Evolutionary conservation across 2,888 invertebrate species (phyloP).

Genomic region (Acrobasis suavella): DNA sequence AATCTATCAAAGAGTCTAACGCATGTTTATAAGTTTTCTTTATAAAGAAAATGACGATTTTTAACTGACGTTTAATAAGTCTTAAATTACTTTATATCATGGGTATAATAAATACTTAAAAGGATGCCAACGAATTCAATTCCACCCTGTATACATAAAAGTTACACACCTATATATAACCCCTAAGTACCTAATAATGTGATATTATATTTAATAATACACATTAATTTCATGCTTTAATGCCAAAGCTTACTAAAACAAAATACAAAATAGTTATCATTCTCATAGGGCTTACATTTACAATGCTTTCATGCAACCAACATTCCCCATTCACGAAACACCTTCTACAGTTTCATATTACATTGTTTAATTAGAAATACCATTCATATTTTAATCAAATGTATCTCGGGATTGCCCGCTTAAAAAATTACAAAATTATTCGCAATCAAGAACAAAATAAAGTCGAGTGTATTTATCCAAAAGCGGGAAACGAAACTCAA

Average conservation of each 20-base stretch:
- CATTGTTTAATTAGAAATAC: constrained; percentile 28
- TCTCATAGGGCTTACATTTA: background rate
- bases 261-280: constrained; percentile 2
- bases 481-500: constrained; percentile 59
- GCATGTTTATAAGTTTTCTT: too few relatives aligned
- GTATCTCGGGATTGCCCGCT: constrained; percentile 30
- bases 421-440: constrained; percentile 47
- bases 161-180: too few relatives aligned
- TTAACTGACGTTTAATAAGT: too few relatives aligned
- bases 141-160: too few relatives aligned
- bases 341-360: constrained; percentile 5
- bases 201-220: too few relatives aligned
- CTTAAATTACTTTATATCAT: too few relatives aligned
- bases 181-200: too few relatives aligned
- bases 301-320: constrained; percentile 4
- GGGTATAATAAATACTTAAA: too few relatives aligned
- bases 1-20: too few relatives aligned
- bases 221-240: background rate
- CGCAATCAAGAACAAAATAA: constrained; percentile 57
- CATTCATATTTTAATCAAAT: constrained; percentile 40
- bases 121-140: too few relatives aligned
- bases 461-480: constrained; percentile 58
- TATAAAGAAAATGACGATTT: too few relatives aligned
- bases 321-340: constrained; percentile 6
- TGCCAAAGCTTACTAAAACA: background rate